Base-by-base conservation (phyloP, 2,113 vertebrate genomes). In the Neopipo cinnamomea region DNA sequence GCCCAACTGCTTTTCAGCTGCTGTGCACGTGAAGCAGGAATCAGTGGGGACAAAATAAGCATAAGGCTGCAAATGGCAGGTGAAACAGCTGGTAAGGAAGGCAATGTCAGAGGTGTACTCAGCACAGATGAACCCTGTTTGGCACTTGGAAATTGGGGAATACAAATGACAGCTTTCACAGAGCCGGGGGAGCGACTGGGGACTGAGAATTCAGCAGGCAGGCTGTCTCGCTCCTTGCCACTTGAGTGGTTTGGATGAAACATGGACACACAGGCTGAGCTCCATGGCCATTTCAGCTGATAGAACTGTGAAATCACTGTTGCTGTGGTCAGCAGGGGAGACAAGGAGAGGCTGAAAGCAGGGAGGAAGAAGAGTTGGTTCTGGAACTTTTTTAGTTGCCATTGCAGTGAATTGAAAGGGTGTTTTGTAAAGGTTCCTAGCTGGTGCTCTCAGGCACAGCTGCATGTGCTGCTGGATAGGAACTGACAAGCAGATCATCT, bases 181-280 rank as follows among this genome's bases (percentile, higher is more conserved):
- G 77, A 61, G 33, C 56, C 3, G 0, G 33, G 88, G 76, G 50
- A 91, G 42, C 2, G 0, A 49, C 3, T 63, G 86, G 72, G 59
- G 47, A 77, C 70, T 68, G 87, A 66, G 94, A 89, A 85, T 83
- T 91, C 53, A 52, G 63, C 71, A 79, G 66, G 81, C 85, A 78
- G 62, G 70, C 91, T 89, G 67, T 82, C 70, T 91, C 7, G 2
- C 44, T 93, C 46, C 66, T 81, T 85, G 61, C 73, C 56, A 61
- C 61, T 87, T 52, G 52, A 44, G 20, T 89, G 49, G 31, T 85
- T 87, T 85, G 84, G 58, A 28, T 73, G 87, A 62, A 79, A 44
- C 49, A 6, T 27, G 49, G 44, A 44, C 31, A 30, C 58, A 5
- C 2, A 21, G 71, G 67, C 58, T 68, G 61, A 42, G 14, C 70